Evolutionary conservation across 2,888 invertebrate species (phyloP).

Genomic region (Mythimna lalbum): DNA sequence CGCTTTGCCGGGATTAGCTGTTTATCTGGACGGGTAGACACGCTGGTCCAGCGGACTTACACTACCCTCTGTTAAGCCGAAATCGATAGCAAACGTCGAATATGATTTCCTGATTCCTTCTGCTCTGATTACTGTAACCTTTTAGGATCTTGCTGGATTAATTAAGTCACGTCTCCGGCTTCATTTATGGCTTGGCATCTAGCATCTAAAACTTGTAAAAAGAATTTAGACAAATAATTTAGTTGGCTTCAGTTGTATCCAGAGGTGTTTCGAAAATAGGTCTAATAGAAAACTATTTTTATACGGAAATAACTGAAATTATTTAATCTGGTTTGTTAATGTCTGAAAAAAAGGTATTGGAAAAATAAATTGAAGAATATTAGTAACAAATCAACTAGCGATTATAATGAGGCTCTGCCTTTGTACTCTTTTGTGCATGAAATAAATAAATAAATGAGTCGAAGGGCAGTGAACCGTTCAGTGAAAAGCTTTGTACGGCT

Average conservation of each 20-base stretch:
- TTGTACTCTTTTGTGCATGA: too few relatives aligned
- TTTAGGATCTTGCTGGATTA: not conserved
- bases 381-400: not conserved
- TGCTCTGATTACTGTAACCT: not conserved
- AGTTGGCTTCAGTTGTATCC: not conserved
- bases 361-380: not conserved
- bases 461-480: too few relatives aligned
- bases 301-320: not conserved
- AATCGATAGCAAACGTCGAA: conserved; percentile 40
- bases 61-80: conserved; percentile 25
- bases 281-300: not conserved
- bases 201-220: not conserved
- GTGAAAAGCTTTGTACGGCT: too few relatives aligned
- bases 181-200: not conserved
- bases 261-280: not conserved
- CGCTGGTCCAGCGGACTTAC: conserved; percentile 44
- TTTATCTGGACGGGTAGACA: conserved; percentile 55
- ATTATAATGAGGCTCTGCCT: too few relatives aligned
- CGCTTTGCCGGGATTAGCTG: conserved; percentile 56
- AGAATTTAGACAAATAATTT: not conserved
- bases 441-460: too few relatives aligned
- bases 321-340: not conserved
- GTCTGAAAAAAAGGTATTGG: not conserved
- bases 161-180: not conserved
- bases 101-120: conserved; percentile 44